A percentile compares a stretch with the other conserved stretches of the same genome.
These are phyloP conservation scores for Mimas tiliae DNA, from an alignment of 2,888 invertebrate species.

Conservation along the genomic window DNA sequence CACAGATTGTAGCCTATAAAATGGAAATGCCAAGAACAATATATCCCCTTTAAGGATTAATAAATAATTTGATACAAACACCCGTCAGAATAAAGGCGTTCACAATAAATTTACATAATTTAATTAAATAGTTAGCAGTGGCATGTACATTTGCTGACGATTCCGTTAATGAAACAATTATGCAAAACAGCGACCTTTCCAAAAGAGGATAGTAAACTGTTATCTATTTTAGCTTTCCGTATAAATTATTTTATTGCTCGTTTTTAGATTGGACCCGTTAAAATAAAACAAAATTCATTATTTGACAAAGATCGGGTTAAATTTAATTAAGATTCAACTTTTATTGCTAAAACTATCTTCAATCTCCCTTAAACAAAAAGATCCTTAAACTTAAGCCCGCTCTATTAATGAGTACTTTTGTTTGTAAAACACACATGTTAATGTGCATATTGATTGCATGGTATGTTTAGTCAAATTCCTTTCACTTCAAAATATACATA, in stretches of 20 bases:
- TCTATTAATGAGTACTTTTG: background rate
- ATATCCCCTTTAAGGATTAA: conserved; percentile 18
- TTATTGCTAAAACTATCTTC: conserved; percentile 22
- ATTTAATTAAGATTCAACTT: conserved; percentile 36
- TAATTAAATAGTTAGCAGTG: conserved; percentile 26
- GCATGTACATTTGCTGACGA: conserved; percentile 23
- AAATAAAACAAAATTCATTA: conserved; percentile 35
- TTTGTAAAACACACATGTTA: too few relatives aligned
- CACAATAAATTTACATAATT: conserved; percentile 21
- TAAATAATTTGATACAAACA: conserved; percentile 23
- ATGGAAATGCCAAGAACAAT: conserved; percentile 20
- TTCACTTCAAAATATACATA: too few relatives aligned
- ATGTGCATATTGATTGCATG: too few relatives aligned
- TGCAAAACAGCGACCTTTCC: conserved; percentile 39
- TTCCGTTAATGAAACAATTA: conserved; percentile 39
- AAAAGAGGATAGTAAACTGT: conserved; percentile 40
- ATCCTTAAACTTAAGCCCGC: background rate
- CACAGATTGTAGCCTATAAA: conserved; percentile 16
- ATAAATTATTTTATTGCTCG: conserved; percentile 47
- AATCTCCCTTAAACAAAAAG: background rate
- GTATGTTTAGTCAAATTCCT: too few relatives aligned
- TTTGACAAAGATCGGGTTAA: conserved; percentile 35
- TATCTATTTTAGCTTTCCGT: conserved; percentile 46
- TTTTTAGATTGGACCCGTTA: conserved; percentile 9
- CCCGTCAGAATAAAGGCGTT: conserved; percentile 19